Conservation (phyloP, 2,113 vertebrate genomes). For the Neolamprologus modestus region DNA sequence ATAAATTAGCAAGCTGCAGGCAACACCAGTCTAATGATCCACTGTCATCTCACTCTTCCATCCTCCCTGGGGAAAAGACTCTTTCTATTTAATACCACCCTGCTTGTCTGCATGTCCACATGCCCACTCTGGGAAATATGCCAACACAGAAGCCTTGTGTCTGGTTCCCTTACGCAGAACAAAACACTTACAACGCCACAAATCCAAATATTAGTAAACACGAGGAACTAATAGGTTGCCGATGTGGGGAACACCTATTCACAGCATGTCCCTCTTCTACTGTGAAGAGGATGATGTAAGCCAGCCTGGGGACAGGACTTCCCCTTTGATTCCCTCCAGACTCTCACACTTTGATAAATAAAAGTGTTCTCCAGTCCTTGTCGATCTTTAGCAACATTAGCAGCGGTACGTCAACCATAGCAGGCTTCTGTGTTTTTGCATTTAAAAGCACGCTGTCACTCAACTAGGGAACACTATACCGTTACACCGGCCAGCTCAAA, state of each 20-base stretch:
- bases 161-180: not conserved
- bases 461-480: not conserved
- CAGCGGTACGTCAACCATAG: not conserved
- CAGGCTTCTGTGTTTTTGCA: not conserved
- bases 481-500: not conserved
- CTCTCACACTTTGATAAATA: conserved; percentile 10
- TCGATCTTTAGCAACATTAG: conserved; percentile 30
- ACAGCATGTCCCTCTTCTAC: not conserved
- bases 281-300: not conserved
- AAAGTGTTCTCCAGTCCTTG: not conserved
- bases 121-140: not conserved
- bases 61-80: not conserved
- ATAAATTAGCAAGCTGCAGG: conserved; percentile 69
- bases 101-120: not conserved
- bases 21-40: conserved; percentile 59
- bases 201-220: not conserved
- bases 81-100: not conserved
- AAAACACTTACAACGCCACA: not conserved
- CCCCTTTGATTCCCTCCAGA: not conserved
- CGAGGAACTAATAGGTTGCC: not conserved
- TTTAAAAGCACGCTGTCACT: not conserved
- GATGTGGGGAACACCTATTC: not conserved
- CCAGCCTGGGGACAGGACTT: conserved; percentile 5
- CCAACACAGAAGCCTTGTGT: not conserved
- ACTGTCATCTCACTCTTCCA: conserved; percentile 22